phyloP scores from a whole-genome alignment of 1,140 invertebrate genomes.

The Drosophila subpulchrella region DNA sequence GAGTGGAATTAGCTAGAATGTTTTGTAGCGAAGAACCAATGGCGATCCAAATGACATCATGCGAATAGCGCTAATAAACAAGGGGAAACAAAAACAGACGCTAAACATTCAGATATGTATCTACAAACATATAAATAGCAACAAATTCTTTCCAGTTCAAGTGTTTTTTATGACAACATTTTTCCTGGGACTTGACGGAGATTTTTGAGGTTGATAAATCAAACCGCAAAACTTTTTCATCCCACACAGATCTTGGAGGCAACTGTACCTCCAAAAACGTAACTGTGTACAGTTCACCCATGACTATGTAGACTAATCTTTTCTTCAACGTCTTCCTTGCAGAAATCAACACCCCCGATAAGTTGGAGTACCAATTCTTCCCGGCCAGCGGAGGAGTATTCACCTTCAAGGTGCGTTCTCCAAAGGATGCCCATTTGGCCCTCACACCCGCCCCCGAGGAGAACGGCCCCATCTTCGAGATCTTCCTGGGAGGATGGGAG shows the following conservation, averaged over 20 bases:
- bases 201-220: slow-evolving; percentile 23
- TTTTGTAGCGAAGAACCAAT: slow-evolving; percentile 29
- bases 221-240: slow-evolving; percentile 25
- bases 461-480: slow-evolving; percentile 90
- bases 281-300: not conserved
- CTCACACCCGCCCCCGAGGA: slow-evolving; percentile 88
- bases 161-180: slow-evolving; percentile 20
- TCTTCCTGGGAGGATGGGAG: slow-evolving; percentile 93
- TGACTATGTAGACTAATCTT: not conserved
- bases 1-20: slow-evolving; percentile 52
- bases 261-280: not conserved
- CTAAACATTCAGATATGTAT: slow-evolving; percentile 42
- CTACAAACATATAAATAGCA: slow-evolving; percentile 34
- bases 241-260: not conserved
- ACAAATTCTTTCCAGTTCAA: slow-evolving; percentile 18
- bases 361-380: slow-evolving; percentile 92
- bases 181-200: slow-evolving; percentile 11
- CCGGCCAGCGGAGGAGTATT: slow-evolving; percentile 88
- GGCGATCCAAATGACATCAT: slow-evolving; percentile 67
- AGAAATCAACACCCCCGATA: slow-evolving; percentile 91
- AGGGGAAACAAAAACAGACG: slow-evolving; percentile 58
- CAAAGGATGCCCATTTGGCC: slow-evolving; percentile 92
- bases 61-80: slow-evolving; percentile 44
- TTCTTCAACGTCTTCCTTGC: slow-evolving; percentile 69
- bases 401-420: slow-evolving; percentile 90